Percentiles rank a stretch among this genome's conserved stretches.
Evolutionary conservation across 2,797 vertebrate species (phyloP).

Genomic region (Coreius guichenoti): DNA sequence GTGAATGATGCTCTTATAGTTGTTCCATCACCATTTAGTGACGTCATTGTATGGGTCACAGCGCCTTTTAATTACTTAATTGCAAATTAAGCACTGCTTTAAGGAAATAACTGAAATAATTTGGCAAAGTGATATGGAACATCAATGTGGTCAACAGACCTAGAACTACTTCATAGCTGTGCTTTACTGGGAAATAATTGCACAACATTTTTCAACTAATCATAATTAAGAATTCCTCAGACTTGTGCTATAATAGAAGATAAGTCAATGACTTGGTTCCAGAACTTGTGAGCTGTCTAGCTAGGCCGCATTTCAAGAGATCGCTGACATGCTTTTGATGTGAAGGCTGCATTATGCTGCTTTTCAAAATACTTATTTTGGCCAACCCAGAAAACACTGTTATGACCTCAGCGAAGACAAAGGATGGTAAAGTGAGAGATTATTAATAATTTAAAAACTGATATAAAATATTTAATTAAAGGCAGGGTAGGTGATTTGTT

Average conservation of each 20-base stretch:
- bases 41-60: neutral
- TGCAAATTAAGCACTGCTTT: neutral
- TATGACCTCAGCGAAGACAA: neutral
- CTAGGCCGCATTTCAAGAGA: neutral
- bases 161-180: neutral
- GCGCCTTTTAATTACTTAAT: neutral
- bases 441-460: neutral
- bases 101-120: neutral
- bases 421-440: neutral
- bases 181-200: neutral
- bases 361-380: neutral
- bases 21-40: no score
- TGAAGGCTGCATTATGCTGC: neutral
- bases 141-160: neutral
- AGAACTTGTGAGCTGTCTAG: neutral
- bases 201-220: no score
- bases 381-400: neutral
- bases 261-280: neutral
- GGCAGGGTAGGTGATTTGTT: no score
- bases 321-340: neutral
- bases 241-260: neutral
- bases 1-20: no score
- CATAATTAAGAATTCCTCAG: neutral
- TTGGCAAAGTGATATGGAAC: neutral
- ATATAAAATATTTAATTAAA: neutral